Conservation (phyloP, 1,140 invertebrate genomes). For the Bombus pyrosoma region DNA sequence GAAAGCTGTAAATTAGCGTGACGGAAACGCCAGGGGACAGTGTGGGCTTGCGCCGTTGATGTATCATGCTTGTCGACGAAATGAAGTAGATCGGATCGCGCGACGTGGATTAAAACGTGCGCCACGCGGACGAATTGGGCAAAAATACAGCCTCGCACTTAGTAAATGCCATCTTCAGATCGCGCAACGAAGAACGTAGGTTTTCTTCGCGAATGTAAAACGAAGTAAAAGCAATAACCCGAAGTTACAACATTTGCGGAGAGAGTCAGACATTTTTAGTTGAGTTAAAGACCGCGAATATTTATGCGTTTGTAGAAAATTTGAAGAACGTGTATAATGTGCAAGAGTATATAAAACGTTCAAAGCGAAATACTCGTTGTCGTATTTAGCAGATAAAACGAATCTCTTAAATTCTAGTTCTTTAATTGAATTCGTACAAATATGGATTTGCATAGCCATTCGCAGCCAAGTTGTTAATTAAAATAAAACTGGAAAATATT, state of each 20-base stretch:
- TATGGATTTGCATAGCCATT: background rate
- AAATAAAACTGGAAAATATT: background rate
- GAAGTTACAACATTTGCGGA: background rate
- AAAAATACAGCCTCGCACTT: too few species aligned
- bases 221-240: background rate
- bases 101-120: constrained; percentile 34
- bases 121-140: too few species aligned
- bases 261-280: background rate
- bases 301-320: background rate
- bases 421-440: background rate
- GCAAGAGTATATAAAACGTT: too few species aligned
- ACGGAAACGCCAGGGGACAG: constrained; percentile 60
- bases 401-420: background rate
- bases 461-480: background rate
- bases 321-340: too few species aligned
- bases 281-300: too few species aligned
- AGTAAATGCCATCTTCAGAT: too few species aligned
- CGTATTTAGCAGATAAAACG: too few species aligned
- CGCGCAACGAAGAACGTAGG: too few species aligned
- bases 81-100: constrained; percentile 45
- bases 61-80: constrained; percentile 44
- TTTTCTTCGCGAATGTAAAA: background rate
- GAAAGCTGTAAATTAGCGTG: constrained; percentile 70
- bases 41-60: constrained; percentile 51
- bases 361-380: too few species aligned